Evolutionary conservation across 2,888 invertebrate genomes (phyloP).

Genomic region (Ichneumoninae sp.): DNA sequence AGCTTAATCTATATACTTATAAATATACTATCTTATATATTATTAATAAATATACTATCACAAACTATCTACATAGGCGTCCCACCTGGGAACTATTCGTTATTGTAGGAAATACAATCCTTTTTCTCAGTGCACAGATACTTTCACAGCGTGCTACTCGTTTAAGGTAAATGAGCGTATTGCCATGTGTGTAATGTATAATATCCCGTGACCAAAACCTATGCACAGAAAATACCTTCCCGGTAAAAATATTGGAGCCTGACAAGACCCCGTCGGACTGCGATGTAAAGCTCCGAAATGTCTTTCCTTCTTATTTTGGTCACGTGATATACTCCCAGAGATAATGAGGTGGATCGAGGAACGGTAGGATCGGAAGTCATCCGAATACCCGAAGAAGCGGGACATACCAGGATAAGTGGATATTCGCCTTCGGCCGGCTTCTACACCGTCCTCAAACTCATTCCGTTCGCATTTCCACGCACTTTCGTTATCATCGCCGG

Average conservation of each 20-base stretch:
- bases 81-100: too few species aligned
- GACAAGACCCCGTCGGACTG: too few species aligned
- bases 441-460: slow-evolving; percentile 35
- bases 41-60: too few species aligned
- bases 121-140: too few species aligned
- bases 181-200: too few species aligned
- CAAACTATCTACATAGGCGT: too few species aligned
- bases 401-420: slow-evolving; percentile 70
- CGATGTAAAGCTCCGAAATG: not conserved
- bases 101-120: too few species aligned
- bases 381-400: slow-evolving; percentile 73
- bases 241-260: not conserved
- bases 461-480: slow-evolving; percentile 40
- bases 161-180: too few species aligned
- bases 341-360: slow-evolving; percentile 12
- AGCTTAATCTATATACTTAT: too few species aligned
- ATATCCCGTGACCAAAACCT: too few species aligned
- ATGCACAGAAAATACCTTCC: not conserved
- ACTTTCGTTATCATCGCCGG: slow-evolving; percentile 43
- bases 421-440: slow-evolving; percentile 34
- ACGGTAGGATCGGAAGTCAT: slow-evolving; percentile 64
- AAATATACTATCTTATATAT: too few species aligned
- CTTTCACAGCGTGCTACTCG: too few species aligned
- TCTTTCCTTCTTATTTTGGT: not conserved
- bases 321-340: not conserved